Conservation (phyloP, 2,888 invertebrate species). For the Pachycephus smyrnensis region DNA sequence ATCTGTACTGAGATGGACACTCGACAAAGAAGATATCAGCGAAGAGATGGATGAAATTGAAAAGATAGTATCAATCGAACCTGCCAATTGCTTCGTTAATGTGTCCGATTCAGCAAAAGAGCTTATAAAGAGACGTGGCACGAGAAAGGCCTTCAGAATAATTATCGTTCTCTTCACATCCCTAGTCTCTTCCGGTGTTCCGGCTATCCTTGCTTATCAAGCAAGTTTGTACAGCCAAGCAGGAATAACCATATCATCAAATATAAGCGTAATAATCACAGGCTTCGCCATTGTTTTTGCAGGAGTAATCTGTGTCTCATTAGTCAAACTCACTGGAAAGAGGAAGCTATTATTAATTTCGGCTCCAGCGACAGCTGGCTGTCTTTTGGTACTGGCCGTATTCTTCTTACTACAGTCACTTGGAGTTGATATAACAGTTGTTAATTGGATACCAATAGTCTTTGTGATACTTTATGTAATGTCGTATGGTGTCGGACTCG, state of each 20-base stretch:
- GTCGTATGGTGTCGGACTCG: slow-evolving; percentile 58
- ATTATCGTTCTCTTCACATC: slow-evolving; percentile 52
- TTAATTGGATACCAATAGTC: slow-evolving; percentile 57
- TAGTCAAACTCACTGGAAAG: slow-evolving; percentile 57
- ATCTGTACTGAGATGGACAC: slow-evolving; percentile 56
- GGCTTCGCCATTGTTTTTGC: slow-evolving; percentile 56
- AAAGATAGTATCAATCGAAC: slow-evolving; percentile 54
- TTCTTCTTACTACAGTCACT: slow-evolving; percentile 51
- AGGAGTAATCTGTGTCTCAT: slow-evolving; percentile 52
- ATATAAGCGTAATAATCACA: slow-evolving; percentile 52
- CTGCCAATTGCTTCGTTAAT: slow-evolving; percentile 14
- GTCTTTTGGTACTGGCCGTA: slow-evolving; percentile 47
- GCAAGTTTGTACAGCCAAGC: slow-evolving; percentile 55
- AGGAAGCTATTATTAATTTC: slow-evolving; percentile 52
- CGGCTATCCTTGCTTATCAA: slow-evolving; percentile 59
- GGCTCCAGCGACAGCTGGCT: slow-evolving; percentile 48
- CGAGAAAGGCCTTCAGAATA: slow-evolving; percentile 48
- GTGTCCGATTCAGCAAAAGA: neutral
- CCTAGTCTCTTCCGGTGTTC: slow-evolving; percentile 55
- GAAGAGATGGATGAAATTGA: slow-evolving; percentile 61
- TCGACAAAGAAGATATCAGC: slow-evolving; percentile 55
- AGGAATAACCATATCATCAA: slow-evolving; percentile 52
- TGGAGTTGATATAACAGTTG: slow-evolving; percentile 45
- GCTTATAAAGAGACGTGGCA: slow-evolving; percentile 19
- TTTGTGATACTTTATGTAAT: slow-evolving; percentile 57